Conservation (phyloP, 2,888 invertebrate species). For the Silvanus unidentatus region DNA sequence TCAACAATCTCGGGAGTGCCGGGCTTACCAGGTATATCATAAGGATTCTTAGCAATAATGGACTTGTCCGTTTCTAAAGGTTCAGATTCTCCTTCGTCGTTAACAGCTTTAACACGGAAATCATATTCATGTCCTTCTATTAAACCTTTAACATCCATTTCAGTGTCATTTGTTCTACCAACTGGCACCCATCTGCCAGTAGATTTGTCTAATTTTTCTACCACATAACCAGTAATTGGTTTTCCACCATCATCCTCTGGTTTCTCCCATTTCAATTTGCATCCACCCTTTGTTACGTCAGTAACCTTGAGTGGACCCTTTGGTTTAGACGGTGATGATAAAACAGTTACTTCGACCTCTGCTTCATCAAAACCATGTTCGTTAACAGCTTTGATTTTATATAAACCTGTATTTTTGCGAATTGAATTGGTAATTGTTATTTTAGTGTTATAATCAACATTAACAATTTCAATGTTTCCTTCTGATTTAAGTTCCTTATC, state of each 20-base stretch:
- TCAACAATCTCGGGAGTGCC: constrained; percentile 80
- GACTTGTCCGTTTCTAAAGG: constrained; percentile 87
- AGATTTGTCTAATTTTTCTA: constrained; percentile 88
- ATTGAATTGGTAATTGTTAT: constrained; percentile 70
- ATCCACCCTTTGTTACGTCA: constrained; percentile 84
- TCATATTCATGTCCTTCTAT: constrained; percentile 91
- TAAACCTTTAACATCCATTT: constrained; percentile 81
- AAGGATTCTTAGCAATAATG: constrained; percentile 94
- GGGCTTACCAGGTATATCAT: constrained; percentile 80
- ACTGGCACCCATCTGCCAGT: constrained; percentile 93
- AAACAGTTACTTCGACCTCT: constrained; percentile 80
- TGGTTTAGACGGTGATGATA: constrained; percentile 76
- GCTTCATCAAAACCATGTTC: constrained; percentile 89
- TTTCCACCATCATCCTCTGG: constrained; percentile 94
- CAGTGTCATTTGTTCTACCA: constrained; percentile 78
- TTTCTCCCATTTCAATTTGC: constrained; percentile 88
- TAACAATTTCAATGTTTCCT: constrained; percentile 68
- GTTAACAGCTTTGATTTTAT: constrained; percentile 85
- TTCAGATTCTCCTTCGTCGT: constrained; percentile 93
- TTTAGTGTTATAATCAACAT: constrained; percentile 87
- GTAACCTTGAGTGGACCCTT: constrained; percentile 83
- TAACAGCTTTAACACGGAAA: constrained; percentile 88
- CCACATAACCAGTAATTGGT: constrained; percentile 84
- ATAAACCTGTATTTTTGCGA: constrained; percentile 82
- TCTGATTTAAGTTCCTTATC: constrained; percentile 70